These are phyloP conservation scores for Notothenia rossii DNA, from an alignment of 2,113 vertebrate species.

Conservation along the genomic window DNA sequence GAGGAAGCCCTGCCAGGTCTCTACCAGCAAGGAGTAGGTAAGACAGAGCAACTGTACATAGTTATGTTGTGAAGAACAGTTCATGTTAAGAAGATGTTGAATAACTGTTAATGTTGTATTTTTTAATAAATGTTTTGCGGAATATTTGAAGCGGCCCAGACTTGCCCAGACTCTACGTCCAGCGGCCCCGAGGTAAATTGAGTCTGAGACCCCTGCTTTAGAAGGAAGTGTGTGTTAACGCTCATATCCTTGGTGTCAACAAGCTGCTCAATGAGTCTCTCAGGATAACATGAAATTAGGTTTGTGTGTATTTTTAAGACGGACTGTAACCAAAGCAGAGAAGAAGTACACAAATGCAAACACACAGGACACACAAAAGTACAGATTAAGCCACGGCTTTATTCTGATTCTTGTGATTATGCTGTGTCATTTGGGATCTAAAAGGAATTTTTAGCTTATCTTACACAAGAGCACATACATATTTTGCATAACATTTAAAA, in stretches of 20 bases:
- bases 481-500: background rate
- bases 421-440: background rate
- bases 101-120: no score
- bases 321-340: background rate
- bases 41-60: no score
- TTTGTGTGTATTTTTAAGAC: background rate
- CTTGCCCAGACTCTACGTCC: no score
- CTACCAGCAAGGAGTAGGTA: no score
- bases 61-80: no score
- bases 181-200: no score
- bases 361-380: background rate
- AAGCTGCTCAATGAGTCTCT: background rate
- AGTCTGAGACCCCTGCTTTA: no score
- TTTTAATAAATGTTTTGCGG: no score
- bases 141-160: no score
- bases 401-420: background rate
- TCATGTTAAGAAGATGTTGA: no score
- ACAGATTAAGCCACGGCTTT: background rate
- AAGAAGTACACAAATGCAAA: background rate
- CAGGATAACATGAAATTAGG: background rate
- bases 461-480: no score
- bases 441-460: background rate
- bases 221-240: background rate
- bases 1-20: no score
- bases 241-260: slow-evolving; percentile 2